phyloP scores from a whole-genome alignment of 2,797 vertebrate genomes.

The Diplodus puntazzo region DNA sequence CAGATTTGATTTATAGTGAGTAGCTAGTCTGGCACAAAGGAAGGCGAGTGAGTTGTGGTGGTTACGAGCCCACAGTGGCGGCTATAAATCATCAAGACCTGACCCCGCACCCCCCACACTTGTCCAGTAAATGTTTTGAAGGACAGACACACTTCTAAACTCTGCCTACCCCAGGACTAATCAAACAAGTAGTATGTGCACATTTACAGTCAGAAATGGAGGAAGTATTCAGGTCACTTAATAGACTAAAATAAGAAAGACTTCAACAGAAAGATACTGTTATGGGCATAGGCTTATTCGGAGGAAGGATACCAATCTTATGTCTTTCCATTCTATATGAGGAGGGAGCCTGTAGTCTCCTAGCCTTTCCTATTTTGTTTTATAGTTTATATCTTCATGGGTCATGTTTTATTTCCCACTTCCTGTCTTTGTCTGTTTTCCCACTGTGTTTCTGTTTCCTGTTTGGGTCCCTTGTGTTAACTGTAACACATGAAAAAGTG shows the following conservation, averaged over 20 bases:
- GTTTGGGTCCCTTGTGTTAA: too few species aligned
- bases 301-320: not conserved
- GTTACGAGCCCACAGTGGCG: conserved; percentile 23
- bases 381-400: too few species aligned
- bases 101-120: not conserved
- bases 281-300: not conserved
- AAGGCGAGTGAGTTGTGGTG: conserved; percentile 28
- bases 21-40: conserved; percentile 49
- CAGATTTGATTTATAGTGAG: conserved; percentile 70
- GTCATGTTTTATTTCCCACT: too few species aligned
- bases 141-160: conserved; percentile 48
- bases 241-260: conserved; percentile 1
- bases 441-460: too few species aligned
- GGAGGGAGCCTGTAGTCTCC: not conserved
- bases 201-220: conserved; percentile 5
- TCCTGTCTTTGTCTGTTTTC: too few species aligned
- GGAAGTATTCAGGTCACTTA: not conserved
- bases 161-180: conserved; percentile 35
- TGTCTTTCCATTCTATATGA: not conserved
- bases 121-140: conserved; percentile 52
- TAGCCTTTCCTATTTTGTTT: not conserved
- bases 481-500: too few species aligned
- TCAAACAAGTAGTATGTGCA: conserved; percentile 23
- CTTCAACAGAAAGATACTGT: not conserved
- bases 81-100: conserved; percentile 51